Evolutionary conservation across 2,888 invertebrate genomes (phyloP).

Genomic region (Lottia scabra): DNA sequence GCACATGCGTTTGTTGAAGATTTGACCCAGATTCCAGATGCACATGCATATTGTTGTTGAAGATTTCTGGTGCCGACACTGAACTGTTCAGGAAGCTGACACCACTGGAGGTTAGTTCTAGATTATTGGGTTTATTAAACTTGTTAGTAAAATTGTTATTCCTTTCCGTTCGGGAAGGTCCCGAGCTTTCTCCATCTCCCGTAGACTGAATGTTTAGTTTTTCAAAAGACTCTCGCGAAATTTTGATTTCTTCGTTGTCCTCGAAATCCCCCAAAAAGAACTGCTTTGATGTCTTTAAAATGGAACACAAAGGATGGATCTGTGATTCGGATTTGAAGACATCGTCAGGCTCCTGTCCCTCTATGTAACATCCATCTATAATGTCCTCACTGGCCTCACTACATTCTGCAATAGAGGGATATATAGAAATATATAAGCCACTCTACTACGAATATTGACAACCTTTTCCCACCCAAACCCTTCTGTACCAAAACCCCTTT

Average conservation of each 20-base stretch:
- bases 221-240: neutral
- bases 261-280: neutral
- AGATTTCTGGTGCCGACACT: neutral
- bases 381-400: neutral
- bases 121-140: neutral
- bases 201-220: neutral
- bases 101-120: neutral
- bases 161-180: neutral
- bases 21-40: neutral
- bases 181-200: neutral
- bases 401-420: too few relatives aligned
- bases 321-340: neutral
- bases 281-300: neutral
- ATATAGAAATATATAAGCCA: too few relatives aligned
- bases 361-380: too few relatives aligned
- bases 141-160: neutral
- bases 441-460: too few relatives aligned
- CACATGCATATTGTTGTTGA: neutral
- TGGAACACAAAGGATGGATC: neutral
- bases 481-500: too few relatives aligned
- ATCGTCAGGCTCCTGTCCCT: slow-evolving; percentile 10
- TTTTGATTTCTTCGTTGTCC: slow-evolving; percentile 3
- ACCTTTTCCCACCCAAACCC: too few relatives aligned
- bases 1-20: neutral
- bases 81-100: neutral